A percentile compares a stretch with the other conserved stretches of the same genome.
Evolutionary conservation across 2,113 vertebrate genomes (phyloP).

Genomic region (Apeltes quadracus): DNA sequence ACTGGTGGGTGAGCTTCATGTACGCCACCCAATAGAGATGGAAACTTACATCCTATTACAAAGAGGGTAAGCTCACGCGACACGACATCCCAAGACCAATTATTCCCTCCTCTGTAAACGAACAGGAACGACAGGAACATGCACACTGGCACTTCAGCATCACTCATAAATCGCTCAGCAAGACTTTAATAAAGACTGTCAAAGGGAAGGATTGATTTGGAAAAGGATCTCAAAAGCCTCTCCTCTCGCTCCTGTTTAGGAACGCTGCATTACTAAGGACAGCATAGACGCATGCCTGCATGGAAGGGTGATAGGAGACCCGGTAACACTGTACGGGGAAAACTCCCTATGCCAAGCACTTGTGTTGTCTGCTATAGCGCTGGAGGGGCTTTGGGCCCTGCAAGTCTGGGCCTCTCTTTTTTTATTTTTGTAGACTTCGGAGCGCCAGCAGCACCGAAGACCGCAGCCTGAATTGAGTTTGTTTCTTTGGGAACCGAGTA

Average conservation of each 20-base stretch:
- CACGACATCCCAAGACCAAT: conserved; percentile 40
- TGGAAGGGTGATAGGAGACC: conserved; percentile 42
- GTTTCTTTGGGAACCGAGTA: conserved; percentile 52
- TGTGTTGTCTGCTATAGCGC: conserved; percentile 66
- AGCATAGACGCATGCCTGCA: conserved; percentile 27
- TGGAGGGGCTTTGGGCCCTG: conserved; percentile 67
- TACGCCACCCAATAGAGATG: conserved; percentile 25
- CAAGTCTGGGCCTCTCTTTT: conserved; percentile 73
- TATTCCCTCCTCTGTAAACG: conserved; percentile 25
- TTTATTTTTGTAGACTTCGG: conserved; percentile 61
- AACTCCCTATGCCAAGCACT: conserved; percentile 47
- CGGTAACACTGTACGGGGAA: conserved; percentile 47
- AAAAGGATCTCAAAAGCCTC: conserved; percentile 33
- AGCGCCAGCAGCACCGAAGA: conserved; percentile 48
- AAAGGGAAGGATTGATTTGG: conserved; percentile 14
- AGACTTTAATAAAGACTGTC: conserved; percentile 20
- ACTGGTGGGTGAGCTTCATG: conserved; percentile 34
- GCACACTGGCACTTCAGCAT: conserved; percentile 6
- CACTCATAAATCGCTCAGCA: conserved; percentile 33
- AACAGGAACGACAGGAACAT: conserved; percentile 34
- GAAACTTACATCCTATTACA: conserved; percentile 26
- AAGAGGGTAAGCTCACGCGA: conserved; percentile 7
- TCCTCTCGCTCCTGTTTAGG: conserved; percentile 38
- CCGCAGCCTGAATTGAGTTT: conserved; percentile 60
- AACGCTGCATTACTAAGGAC: conserved; percentile 33